These are phyloP conservation scores for Callimico goeldii DNA, from an alignment of 2,797 vertebrate genomes.

Conservation along the genomic window DNA sequence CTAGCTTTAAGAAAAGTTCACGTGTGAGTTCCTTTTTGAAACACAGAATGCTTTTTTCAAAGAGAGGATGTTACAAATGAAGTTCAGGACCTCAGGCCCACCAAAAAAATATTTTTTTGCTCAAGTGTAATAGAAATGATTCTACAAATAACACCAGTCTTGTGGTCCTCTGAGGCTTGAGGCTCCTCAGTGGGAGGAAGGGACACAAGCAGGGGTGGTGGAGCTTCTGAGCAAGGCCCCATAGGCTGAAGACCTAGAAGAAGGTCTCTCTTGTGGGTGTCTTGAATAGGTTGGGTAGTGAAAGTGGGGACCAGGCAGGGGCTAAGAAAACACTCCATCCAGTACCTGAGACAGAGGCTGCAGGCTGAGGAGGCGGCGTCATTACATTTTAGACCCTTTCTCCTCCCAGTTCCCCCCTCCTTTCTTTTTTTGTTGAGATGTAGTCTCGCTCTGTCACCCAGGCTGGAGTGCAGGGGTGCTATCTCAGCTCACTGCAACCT, in stretches of 20 bases:
- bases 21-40: neutral
- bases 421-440: too few species aligned
- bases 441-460: too few species aligned
- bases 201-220: accelerated
- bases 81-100: neutral
- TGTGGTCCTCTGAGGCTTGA: neutral
- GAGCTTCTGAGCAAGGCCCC: neutral
- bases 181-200: neutral
- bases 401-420: neutral
- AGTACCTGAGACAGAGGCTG: neutral
- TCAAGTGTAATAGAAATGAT: neutral
- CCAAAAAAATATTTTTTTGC: neutral
- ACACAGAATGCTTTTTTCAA: neutral
- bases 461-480: too few species aligned
- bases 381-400: neutral
- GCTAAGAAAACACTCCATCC: neutral
- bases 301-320: too few species aligned
- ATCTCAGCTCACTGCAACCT: too few species aligned
- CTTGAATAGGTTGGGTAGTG: too few species aligned
- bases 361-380: neutral
- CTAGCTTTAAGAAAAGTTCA: neutral
- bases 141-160: neutral
- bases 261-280: neutral
- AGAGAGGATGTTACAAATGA: neutral
- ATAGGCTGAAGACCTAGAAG: neutral